Evolutionary conservation across 2,113 vertebrate genomes (phyloP).

Genomic region (Elachura formosa): DNA sequence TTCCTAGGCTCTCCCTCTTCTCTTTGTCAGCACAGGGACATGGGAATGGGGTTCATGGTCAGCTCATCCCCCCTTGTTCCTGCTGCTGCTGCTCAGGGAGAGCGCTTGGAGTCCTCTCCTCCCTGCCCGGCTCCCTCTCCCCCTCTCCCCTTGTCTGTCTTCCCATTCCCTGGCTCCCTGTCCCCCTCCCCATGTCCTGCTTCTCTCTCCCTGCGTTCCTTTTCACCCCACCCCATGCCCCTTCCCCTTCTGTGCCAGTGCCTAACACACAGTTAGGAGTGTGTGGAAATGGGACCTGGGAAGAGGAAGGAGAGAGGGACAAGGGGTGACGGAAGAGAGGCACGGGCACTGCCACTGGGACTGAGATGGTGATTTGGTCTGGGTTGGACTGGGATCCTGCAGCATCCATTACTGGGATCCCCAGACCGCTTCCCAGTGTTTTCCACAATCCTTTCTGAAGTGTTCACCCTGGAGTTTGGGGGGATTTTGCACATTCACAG

Average conservation of each 20-base stretch:
- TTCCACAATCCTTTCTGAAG: neutral
- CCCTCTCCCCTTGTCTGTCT: too few species aligned
- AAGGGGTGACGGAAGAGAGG: too few species aligned
- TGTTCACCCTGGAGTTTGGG: neutral
- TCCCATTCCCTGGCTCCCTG: neutral
- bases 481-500: neutral
- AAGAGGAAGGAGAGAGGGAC: too few species aligned
- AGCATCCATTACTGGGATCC: neutral
- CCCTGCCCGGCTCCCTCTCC: neutral
- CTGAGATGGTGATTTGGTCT: too few species aligned
- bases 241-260: too few species aligned
- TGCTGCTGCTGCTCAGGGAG: neutral
- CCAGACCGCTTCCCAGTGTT: neutral
- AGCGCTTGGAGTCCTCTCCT: neutral
- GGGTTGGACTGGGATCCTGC: neutral
- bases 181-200: neutral
- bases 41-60: neutral
- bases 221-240: accelerated
- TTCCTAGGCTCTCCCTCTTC: neutral
- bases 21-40: accelerated
- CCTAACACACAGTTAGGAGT: too few species aligned
- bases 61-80: accelerated
- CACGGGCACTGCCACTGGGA: too few species aligned
- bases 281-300: too few species aligned
- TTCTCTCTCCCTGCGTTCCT: too few species aligned